These are phyloP conservation scores for Macrostomum cliftonense DNA, from an alignment of 2,888 invertebrate genomes.

Conservation along the genomic window DNA sequence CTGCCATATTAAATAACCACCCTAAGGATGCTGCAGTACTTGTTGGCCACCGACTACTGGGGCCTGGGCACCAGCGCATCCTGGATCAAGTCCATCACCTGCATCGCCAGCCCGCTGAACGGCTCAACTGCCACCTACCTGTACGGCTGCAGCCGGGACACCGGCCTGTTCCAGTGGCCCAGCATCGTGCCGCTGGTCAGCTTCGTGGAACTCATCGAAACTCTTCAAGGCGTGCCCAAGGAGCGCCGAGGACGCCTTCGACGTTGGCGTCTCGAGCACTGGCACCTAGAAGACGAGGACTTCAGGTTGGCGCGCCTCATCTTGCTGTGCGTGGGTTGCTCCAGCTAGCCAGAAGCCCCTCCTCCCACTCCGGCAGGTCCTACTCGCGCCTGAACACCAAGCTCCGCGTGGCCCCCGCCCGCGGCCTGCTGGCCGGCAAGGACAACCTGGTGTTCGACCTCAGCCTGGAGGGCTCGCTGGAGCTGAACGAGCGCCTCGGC, in stretches of 20 bases:
- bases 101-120: slow-evolving; percentile 7
- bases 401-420: no score
- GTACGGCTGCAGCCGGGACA: slow-evolving; percentile 2
- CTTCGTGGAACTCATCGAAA: slow-evolving; percentile 4
- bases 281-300: not conserved
- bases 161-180: not conserved
- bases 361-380: no score
- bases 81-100: slow-evolving; percentile 8
- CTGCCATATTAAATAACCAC: no score
- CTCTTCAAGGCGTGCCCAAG: not conserved
- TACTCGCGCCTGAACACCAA: no score
- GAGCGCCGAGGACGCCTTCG: not conserved
- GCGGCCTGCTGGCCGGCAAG: slow-evolving; percentile 2
- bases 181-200: not conserved
- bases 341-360: no score
- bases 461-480: not conserved
- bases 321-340: not conserved
- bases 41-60: slow-evolving; percentile 6
- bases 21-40: slow-evolving; percentile 3
- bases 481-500: slow-evolving; percentile 1
- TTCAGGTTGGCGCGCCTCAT: not conserved
- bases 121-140: slow-evolving; percentile 4
- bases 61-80: slow-evolving; percentile 2
- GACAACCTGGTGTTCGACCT: slow-evolving; percentile 7
- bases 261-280: slow-evolving; percentile 9